A percentile compares a stretch with the other conserved stretches of the same genome.
Conservation (phyloP, 2,113 vertebrate genomes). For the Crotophaga sulcirostris region DNA sequence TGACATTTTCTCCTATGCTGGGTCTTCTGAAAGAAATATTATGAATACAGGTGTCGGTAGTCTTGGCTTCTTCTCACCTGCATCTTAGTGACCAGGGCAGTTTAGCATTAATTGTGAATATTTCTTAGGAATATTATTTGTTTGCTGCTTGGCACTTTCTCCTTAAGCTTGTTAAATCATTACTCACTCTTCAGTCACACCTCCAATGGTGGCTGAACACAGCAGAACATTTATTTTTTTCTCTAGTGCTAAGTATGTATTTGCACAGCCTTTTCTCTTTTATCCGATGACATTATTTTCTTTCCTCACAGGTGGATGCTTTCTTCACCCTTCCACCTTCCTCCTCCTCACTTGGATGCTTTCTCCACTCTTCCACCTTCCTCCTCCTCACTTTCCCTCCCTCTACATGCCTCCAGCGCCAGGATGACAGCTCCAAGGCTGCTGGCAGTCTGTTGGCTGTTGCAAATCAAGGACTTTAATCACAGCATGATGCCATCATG, state of each 20-base stretch:
- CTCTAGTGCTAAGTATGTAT: rapidly evolving
- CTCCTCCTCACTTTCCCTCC: background rate
- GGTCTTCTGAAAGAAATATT: background rate
- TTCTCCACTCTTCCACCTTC: background rate
- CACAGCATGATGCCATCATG: background rate
- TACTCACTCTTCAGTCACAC: background rate
- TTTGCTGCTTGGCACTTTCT: background rate
- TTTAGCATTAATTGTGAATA: background rate
- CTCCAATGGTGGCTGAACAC: background rate
- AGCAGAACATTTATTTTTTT: background rate
- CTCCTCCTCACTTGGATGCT: background rate
- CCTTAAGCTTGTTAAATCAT: background rate
- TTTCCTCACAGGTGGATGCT: background rate
- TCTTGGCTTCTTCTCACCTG: background rate
- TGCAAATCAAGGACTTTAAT: constrained; percentile 22
- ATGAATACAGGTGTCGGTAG: background rate
- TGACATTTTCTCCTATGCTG: background rate
- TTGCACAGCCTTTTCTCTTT: background rate
- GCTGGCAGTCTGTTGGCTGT: background rate
- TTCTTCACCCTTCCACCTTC: background rate
- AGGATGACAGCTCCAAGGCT: background rate
- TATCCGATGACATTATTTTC: background rate
- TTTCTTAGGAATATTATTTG: background rate
- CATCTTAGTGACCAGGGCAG: background rate
- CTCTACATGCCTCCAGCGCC: background rate